Evolutionary conservation across 2,797 vertebrate species (phyloP), one percentile per base, ranked within the genome.

Genomic region (Euthynnus affinis): DNA sequence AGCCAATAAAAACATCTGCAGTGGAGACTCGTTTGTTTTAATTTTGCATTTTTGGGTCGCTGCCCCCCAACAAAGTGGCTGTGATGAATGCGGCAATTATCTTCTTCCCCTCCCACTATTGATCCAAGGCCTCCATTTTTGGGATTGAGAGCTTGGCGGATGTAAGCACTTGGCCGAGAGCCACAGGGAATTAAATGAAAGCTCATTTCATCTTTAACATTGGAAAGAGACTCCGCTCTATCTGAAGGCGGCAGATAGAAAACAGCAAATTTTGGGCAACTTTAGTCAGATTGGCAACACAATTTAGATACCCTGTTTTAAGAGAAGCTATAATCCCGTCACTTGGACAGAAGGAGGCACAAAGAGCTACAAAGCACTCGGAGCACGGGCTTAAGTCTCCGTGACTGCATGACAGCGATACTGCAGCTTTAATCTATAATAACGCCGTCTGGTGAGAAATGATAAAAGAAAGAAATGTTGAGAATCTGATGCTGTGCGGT

Each of bases 1-100:
- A 74, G 59, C 63, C 20, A 73, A 67, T 71, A 60, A 65, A 56
- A 77, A 25, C 10, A 72, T 80, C 74, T 64, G 69, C 81, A 74
- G 20, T 55, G 32, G 34, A 71, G 49, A 67, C 37, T 22, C 6
- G 60, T 84, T 86, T 65, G 37, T 80, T 88, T 61, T 68, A 86
- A 78, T 80, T 59, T 74, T 37, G 57, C 65, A 65, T 68, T 88
- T 82, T 37, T 73, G 59, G 83, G 76, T 73, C 60, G 46, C 23
- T 22, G 34, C 29, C 65, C 61, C 61, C 49, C 44, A 64, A 80
- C 59, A 70, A 81, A 87, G 81, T 80, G 87, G 71, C 69, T 84
- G 64, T 87, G 90, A 94, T 92, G 81, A 80, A 93, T 93, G 83
- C 68, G 51, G 59, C 83, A 87, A 82, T 92, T 89, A 87, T 51